phyloP scores from a whole-genome alignment of 2,113 vertebrate species.

The Gadus chalcogrammus region DNA sequence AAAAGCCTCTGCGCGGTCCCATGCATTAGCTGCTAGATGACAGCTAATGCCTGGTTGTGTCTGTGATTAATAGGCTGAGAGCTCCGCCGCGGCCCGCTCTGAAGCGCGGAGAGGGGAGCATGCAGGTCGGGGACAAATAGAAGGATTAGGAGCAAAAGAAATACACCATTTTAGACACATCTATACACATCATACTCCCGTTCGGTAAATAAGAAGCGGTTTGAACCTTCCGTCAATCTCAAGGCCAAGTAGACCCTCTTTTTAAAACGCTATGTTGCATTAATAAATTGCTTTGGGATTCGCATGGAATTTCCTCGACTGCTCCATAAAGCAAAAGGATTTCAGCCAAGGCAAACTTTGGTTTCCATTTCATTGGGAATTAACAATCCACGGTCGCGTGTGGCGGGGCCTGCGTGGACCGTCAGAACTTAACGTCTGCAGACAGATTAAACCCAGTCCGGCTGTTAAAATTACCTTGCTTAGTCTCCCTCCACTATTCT shows the following conservation, averaged over 20 bases:
- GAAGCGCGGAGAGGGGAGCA: too few relatives aligned
- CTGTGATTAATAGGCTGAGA: slow-evolving; percentile 56
- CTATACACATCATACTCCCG: slow-evolving; percentile 16
- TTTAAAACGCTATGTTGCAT: too few relatives aligned
- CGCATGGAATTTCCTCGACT: slow-evolving; percentile 39
- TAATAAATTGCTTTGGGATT: slow-evolving; percentile 39
- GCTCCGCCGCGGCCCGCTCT: slow-evolving; percentile 10
- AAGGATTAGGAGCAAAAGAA: too few relatives aligned
- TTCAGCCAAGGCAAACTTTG: slow-evolving; percentile 39
- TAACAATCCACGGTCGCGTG: slow-evolving; percentile 35
- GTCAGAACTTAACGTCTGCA: slow-evolving; percentile 35
- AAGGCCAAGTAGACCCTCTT: neutral
- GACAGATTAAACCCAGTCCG: slow-evolving; percentile 23
- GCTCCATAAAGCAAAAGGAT: slow-evolving; percentile 43
- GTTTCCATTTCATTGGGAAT: slow-evolving; percentile 54
- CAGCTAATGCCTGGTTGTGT: slow-evolving; percentile 18
- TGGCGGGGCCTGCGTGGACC: slow-evolving; percentile 11
- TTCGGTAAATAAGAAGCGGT: slow-evolving; percentile 54
- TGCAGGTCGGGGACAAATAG: too few relatives aligned
- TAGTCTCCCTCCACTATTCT: neutral
- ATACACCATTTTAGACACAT: too few relatives aligned
- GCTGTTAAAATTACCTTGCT: slow-evolving; percentile 27
- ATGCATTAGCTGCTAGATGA: slow-evolving; percentile 34
- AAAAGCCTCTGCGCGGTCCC: slow-evolving; percentile 2
- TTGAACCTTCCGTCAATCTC: slow-evolving; percentile 67